A percentile compares a stretch with the other conserved stretches of the same genome.
phyloP scores from a whole-genome alignment of 1,140 invertebrate species.

The Alviniconcha marisindica region DNA sequence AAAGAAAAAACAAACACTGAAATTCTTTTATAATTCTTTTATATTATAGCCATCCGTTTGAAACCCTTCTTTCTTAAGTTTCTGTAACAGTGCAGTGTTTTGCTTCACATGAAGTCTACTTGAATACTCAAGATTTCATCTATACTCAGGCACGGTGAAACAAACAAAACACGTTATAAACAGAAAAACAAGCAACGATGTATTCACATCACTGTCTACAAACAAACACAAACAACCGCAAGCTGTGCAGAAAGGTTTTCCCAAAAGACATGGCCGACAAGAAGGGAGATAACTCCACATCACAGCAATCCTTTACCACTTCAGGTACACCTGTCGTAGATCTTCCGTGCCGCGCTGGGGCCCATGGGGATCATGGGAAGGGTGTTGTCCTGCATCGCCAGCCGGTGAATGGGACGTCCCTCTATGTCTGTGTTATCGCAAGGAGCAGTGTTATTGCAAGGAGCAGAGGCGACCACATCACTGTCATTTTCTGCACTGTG shows the following conservation, averaged over 20 bases:
- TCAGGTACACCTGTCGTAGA: conserved; percentile 8
- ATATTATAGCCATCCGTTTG: no score
- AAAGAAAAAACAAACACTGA: no score
- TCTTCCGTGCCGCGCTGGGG: neutral
- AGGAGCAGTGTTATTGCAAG: neutral
- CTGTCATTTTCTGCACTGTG: neutral
- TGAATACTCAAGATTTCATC: neutral
- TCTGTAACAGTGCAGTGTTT: no score
- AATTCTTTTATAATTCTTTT: no score
- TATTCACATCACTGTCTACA: no score
- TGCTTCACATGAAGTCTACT: no score
- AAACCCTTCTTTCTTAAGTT: no score
- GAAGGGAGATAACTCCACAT: no score
- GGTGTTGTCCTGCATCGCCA: neutral
- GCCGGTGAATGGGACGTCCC: conserved; percentile 5
- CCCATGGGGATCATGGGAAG: conserved; percentile 8
- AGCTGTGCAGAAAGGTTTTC: no score
- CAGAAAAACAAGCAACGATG: neutral
- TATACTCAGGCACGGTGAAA: neutral
- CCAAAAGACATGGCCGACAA: no score
- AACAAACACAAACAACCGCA: no score
- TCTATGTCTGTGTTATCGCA: neutral
- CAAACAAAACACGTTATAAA: neutral
- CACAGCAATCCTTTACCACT: neutral
- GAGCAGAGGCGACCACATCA: no score